These are phyloP conservation scores for Felis chaus DNA, from an alignment of 2,113 vertebrate species.

Conservation along the genomic window DNA sequence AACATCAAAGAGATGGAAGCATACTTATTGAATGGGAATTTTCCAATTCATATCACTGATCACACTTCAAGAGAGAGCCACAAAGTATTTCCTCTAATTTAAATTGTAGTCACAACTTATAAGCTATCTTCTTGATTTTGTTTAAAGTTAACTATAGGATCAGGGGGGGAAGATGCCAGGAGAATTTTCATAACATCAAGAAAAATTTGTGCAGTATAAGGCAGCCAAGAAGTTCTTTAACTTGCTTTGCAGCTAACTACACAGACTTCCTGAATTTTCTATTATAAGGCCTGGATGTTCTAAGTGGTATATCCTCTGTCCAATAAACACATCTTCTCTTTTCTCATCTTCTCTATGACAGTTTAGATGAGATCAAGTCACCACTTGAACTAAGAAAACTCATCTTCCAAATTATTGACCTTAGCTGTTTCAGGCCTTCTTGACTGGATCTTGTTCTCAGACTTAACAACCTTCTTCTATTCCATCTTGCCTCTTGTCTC, in stretches of 20 bases:
- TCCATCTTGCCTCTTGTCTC: background rate
- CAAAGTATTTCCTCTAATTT: slow-evolving; percentile 65
- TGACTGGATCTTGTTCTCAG: background rate
- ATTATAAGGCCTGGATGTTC: background rate
- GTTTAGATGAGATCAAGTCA: background rate
- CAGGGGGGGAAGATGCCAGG: background rate
- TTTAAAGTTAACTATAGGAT: slow-evolving; percentile 31
- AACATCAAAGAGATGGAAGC: slow-evolving; percentile 50
- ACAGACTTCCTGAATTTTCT: background rate
- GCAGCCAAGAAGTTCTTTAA: background rate
- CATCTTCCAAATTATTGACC: background rate
- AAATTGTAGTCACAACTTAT: slow-evolving; percentile 57
- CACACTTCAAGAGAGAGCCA: slow-evolving; percentile 58
- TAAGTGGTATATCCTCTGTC: background rate
- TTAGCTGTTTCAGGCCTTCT: background rate
- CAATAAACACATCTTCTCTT: background rate
- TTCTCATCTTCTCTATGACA: background rate
- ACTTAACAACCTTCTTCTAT: background rate
- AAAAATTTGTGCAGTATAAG: background rate
- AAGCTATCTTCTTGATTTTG: slow-evolving; percentile 59
- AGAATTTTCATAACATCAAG: slow-evolving; percentile 9
- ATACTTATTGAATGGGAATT: slow-evolving; percentile 53
- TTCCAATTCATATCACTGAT: slow-evolving; percentile 67
- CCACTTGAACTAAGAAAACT: background rate
- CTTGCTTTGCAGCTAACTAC: background rate